phyloP scores from a whole-genome alignment of 2,113 vertebrate species.

The Barnardius zonarius region DNA sequence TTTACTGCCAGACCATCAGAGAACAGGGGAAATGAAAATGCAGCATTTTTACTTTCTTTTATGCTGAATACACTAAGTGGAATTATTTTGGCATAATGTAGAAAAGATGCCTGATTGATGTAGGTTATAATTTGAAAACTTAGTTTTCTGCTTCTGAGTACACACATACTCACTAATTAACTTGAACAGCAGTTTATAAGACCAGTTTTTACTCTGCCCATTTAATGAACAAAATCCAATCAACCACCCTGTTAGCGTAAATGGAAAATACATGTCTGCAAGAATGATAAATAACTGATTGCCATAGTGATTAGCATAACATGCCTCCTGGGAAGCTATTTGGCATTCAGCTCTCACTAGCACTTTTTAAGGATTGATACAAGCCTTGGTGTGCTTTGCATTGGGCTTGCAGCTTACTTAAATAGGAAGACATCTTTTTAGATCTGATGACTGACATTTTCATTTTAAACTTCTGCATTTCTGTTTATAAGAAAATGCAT shows the following conservation, averaged over 20 bases:
- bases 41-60: slow-evolving; percentile 1
- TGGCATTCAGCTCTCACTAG: slow-evolving; percentile 39
- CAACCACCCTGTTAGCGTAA: slow-evolving; percentile 67
- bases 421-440: slow-evolving; percentile 8
- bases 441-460: slow-evolving; percentile 10
- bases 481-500: slow-evolving; percentile 33
- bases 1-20: background rate
- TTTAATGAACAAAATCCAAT: slow-evolving; percentile 76
- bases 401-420: background rate
- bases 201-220: slow-evolving; percentile 62
- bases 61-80: background rate
- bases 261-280: slow-evolving; percentile 64
- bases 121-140: slow-evolving; percentile 60
- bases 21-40: slow-evolving; percentile 28
- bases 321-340: slow-evolving; percentile 7
- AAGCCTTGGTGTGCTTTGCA: background rate
- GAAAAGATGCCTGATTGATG: slow-evolving; percentile 39
- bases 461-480: background rate
- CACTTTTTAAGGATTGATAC: slow-evolving; percentile 1
- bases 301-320: slow-evolving; percentile 49
- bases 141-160: slow-evolving; percentile 50
- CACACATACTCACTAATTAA: slow-evolving; percentile 60
- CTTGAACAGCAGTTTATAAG: slow-evolving; percentile 63
- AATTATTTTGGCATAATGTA: slow-evolving; percentile 29
- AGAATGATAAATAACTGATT: slow-evolving; percentile 71